These are phyloP conservation scores for Tinamus guttatus DNA, from an alignment of 2,113 vertebrate species.

Conservation along the genomic window DNA sequence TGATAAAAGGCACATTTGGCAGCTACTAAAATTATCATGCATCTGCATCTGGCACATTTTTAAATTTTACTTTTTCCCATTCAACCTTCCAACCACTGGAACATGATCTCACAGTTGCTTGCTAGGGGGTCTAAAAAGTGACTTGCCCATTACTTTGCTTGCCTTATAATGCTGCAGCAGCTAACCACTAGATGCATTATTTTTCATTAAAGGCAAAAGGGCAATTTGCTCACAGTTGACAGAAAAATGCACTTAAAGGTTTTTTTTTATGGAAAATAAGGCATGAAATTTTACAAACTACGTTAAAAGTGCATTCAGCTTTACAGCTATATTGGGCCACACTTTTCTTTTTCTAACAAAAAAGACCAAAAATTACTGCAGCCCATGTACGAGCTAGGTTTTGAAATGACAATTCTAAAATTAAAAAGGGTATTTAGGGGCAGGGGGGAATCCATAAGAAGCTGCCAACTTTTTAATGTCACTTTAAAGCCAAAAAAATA, in stretches of 20 bases:
- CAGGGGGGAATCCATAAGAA: neutral
- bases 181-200: constrained; percentile 59
- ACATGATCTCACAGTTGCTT: neutral
- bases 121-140: neutral
- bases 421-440: constrained; percentile 16
- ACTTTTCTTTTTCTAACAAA: constrained; percentile 14
- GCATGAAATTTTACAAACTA: constrained; percentile 53
- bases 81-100: neutral
- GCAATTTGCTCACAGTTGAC: constrained; percentile 69
- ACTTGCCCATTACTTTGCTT: neutral
- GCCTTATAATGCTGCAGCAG: constrained; percentile 57
- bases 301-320: constrained; percentile 51
- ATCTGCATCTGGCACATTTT: constrained; percentile 53
- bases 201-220: constrained; percentile 72
- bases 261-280: constrained; percentile 61
- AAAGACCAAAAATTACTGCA: constrained; percentile 20
- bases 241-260: constrained; percentile 74
- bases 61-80: neutral
- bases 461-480: neutral
- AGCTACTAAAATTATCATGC: constrained; percentile 71
- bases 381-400: neutral
- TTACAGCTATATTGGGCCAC: constrained; percentile 4
- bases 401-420: constrained; percentile 38
- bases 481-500: neutral
- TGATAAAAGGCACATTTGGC: constrained; percentile 76